phyloP scores from a whole-genome alignment of 2,888 invertebrate genomes.

The Scaptomyza flava region DNA sequence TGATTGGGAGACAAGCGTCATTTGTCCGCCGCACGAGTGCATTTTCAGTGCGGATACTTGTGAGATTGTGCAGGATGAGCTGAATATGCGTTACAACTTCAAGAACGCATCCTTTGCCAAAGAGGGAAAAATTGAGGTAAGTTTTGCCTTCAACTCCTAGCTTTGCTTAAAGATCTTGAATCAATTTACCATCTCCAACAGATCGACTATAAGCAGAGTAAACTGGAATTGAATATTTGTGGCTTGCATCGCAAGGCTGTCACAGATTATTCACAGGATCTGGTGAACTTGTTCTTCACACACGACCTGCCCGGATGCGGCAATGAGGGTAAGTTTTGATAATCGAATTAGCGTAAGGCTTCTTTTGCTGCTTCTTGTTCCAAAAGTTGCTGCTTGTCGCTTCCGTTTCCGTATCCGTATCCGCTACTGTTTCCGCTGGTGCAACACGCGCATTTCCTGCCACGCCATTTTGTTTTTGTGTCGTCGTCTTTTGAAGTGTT shows the following conservation, averaged over 20 bases:
- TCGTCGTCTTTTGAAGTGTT: slow-evolving; percentile 42
- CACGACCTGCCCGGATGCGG: slow-evolving; percentile 75
- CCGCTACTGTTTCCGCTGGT: slow-evolving; percentile 51
- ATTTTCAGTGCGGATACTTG: slow-evolving; percentile 78
- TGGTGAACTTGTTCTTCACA: slow-evolving; percentile 82
- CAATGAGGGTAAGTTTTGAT: slow-evolving; percentile 79
- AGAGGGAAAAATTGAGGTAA: slow-evolving; percentile 81
- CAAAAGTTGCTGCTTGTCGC: slow-evolving; percentile 56
- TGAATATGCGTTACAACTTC: slow-evolving; percentile 76
- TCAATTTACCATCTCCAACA: slow-evolving; percentile 25
- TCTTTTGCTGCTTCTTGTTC: slow-evolving; percentile 27
- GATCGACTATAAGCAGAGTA: slow-evolving; percentile 63
- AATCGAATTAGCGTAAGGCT: slow-evolving; percentile 71
- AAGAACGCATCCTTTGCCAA: slow-evolving; percentile 78
- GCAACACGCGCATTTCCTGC: slow-evolving; percentile 75
- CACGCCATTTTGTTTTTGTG: slow-evolving; percentile 36
- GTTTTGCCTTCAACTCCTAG: not conserved
- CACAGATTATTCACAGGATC: slow-evolving; percentile 82
- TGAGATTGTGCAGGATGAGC: slow-evolving; percentile 82
- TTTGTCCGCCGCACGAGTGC: slow-evolving; percentile 83
- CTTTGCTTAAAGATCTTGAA: not conserved
- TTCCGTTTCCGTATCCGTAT: slow-evolving; percentile 60
- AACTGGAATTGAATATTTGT: slow-evolving; percentile 78
- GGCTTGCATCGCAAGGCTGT: slow-evolving; percentile 76
- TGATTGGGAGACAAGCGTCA: slow-evolving; percentile 83